Percentiles rank a stretch among this genome's conserved stretches.
phyloP scores from a whole-genome alignment of 2,113 vertebrate genomes.

The Theristicus caerulescens region DNA sequence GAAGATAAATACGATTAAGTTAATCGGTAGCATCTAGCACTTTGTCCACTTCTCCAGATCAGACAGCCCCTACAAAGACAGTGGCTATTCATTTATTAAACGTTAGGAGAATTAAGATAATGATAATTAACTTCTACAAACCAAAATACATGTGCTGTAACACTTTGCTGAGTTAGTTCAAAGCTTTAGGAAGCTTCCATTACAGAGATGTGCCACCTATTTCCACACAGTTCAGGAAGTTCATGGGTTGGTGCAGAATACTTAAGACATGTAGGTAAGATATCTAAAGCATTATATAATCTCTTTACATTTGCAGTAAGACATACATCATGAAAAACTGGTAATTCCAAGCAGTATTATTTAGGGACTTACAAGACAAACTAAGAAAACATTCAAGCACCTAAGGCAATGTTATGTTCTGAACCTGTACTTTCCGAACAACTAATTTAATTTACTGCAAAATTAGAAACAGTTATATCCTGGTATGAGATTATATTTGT shows the following conservation, averaged over 20 bases:
- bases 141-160: background rate
- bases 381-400: background rate
- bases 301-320: background rate
- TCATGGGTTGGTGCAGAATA: background rate
- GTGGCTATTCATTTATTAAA: background rate
- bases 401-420: background rate
- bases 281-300: background rate
- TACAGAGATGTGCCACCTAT: background rate
- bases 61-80: background rate
- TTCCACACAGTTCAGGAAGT: background rate
- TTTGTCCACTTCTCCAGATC: background rate
- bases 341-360: background rate
- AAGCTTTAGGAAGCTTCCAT: background rate
- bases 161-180: background rate
- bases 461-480: background rate
- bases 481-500: background rate
- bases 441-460: background rate
- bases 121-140: background rate
- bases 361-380: background rate
- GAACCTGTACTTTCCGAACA: background rate
- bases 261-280: background rate
- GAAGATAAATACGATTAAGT: background rate
- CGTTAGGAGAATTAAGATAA: background rate
- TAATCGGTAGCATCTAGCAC: background rate
- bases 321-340: background rate